These are phyloP conservation scores for Pantelozetes paolii DNA, from an alignment of 2,888 invertebrate species.

Conservation along the genomic window DNA sequence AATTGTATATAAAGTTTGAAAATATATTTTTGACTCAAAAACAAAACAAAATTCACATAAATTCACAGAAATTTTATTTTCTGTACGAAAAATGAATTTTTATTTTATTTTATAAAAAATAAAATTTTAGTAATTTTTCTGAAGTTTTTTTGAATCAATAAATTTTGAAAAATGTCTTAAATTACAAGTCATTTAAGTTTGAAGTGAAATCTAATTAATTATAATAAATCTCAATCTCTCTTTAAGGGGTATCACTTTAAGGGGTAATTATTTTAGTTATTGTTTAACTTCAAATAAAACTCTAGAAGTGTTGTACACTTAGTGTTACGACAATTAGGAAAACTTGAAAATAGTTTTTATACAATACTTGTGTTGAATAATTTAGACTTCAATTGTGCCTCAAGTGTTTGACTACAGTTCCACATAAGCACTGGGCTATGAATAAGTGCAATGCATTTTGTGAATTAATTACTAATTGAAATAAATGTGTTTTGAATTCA, in stretches of 20 bases:
- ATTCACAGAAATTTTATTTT: too few species aligned
- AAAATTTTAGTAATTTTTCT: neutral
- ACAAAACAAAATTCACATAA: too few species aligned
- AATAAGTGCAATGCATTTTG: neutral
- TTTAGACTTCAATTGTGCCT: too few species aligned
- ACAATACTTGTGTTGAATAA: neutral
- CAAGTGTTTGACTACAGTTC: neutral
- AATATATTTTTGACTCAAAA: too few species aligned
- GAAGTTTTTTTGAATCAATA: neutral
- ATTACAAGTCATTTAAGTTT: too few species aligned
- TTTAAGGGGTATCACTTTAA: neutral
- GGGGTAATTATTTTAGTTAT: too few species aligned
- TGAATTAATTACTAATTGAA: conserved; percentile 28
- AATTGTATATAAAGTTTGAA: neutral
- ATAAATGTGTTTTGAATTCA: conserved; percentile 10
- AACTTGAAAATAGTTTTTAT: neutral
- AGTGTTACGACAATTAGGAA: conserved; percentile 10
- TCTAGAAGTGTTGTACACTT: conserved; percentile 10
- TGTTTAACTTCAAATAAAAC: neutral
- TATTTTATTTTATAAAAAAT: too few species aligned
- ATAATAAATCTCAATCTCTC: neutral
- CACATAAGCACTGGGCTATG: conserved; percentile 21
- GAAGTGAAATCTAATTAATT: neutral
- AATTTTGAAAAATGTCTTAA: too few species aligned
- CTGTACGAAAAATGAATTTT: too few species aligned